Percentiles rank a stretch among this genome's conserved stretches.
phyloP scores from a whole-genome alignment of 2,797 vertebrate species.

The Malacoraja senta region DNA sequence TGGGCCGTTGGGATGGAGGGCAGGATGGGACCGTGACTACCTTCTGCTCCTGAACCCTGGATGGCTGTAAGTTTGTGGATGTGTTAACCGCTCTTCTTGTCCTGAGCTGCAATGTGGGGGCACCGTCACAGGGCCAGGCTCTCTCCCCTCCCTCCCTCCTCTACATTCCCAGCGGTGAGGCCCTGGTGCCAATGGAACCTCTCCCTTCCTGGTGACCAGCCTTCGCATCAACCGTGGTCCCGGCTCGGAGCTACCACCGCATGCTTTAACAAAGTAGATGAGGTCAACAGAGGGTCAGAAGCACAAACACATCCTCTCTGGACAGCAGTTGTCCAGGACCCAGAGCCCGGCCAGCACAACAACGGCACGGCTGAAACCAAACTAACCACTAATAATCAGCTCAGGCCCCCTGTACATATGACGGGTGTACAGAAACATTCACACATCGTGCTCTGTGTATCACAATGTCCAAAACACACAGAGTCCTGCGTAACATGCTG shows the following conservation, averaged over 20 bases:
- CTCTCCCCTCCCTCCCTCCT: background rate
- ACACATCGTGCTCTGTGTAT: background rate
- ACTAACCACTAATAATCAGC: background rate
- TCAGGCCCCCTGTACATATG: background rate
- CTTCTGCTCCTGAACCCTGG: background rate
- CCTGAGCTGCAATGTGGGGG: background rate
- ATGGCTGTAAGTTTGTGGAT: background rate
- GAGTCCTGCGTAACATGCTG: no score
- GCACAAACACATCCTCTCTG: background rate
- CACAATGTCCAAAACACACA: background rate
- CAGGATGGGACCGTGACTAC: no score
- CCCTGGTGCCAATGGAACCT: background rate
- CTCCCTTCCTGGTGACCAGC: background rate
- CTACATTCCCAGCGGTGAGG: background rate
- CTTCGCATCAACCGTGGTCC: background rate
- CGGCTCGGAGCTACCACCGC: background rate
- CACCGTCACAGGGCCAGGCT: background rate
- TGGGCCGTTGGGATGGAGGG: no score
- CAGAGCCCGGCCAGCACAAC: background rate
- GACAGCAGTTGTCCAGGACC: background rate
- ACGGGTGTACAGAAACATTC: background rate
- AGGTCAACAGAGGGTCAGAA: background rate
- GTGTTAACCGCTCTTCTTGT: background rate
- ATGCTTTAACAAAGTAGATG: background rate
- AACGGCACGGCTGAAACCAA: background rate